Evolutionary conservation across 2,888 invertebrate genomes (phyloP).

Genomic region (Chrysolina haemoptera): DNA sequence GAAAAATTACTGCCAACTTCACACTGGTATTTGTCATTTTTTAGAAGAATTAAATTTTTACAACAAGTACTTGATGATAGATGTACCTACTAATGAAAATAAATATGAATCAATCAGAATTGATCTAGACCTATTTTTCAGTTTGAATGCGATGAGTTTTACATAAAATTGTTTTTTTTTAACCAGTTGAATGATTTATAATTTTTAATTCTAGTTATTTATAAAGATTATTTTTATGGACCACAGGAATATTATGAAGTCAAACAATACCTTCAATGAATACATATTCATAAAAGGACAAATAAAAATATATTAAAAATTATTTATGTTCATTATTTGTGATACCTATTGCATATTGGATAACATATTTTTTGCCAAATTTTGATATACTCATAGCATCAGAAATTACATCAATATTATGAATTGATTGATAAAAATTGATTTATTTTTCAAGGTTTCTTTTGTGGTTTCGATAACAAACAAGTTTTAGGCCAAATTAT

Average conservation of each 20-base stretch:
- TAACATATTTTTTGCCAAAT: not conserved
- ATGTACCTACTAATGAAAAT: no score
- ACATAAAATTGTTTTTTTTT: not conserved
- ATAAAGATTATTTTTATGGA: not conserved
- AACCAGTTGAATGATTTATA: no score
- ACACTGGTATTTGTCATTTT: no score
- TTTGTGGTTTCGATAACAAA: not conserved
- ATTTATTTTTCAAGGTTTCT: conserved; percentile 4
- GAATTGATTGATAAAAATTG: not conserved
- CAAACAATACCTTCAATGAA: not conserved
- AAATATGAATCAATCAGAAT: no score
- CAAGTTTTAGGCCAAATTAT: not conserved
- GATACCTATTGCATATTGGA: not conserved
- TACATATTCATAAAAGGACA: not conserved
- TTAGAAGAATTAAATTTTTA: no score
- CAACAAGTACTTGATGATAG: no score
- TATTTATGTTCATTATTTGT: not conserved
- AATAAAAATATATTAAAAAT: conserved; percentile 3
- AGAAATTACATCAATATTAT: not conserved
- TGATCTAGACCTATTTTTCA: not conserved
- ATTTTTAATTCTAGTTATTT: not conserved
- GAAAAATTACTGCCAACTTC: no score
- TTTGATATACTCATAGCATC: no score
- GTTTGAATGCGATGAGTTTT: not conserved
- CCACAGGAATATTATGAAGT: not conserved